A percentile compares a stretch with the other conserved stretches of the same genome.
Conservation (phyloP, 2,113 vertebrate species). For the Ancistrus triradiatus region DNA sequence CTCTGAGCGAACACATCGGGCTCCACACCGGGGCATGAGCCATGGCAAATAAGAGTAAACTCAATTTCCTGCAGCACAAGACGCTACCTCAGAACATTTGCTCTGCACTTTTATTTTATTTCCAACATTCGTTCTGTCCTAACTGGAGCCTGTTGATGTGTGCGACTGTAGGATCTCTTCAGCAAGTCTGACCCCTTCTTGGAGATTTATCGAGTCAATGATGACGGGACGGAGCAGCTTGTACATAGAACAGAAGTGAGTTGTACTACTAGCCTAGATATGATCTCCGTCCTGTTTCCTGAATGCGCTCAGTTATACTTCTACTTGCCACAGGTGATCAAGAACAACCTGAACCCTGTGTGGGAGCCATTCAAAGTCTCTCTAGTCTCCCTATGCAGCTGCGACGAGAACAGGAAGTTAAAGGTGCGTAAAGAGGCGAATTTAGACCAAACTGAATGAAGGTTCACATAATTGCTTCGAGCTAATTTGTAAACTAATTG, state of each 20-base stretch:
- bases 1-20: conserved; percentile 26
- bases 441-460: background rate
- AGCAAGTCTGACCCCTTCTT: conserved; percentile 94
- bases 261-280: background rate
- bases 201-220: conserved; percentile 86
- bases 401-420: conserved; percentile 84
- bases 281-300: background rate
- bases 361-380: conserved; percentile 96
- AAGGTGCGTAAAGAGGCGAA: conserved; percentile 68
- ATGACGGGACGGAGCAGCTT: conserved; percentile 81
- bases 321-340: conserved; percentile 78
- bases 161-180: conserved; percentile 82
- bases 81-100: background rate
- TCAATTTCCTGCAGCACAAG: conserved; percentile 6
- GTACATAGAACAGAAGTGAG: conserved; percentile 88
- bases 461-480: background rate
- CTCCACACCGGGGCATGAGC: conserved; percentile 8
- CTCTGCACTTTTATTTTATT: background rate
- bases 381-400: conserved; percentile 88
- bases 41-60: conserved; percentile 3
- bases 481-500: background rate
- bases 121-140: background rate
- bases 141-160: background rate
- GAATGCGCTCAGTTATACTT: background rate
- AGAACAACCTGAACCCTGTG: conserved; percentile 91